Evolutionary conservation across 2,888 invertebrate species (phyloP), one percentile per base, ranked within the genome.

Genomic region (Oxystoma pomonae): DNA sequence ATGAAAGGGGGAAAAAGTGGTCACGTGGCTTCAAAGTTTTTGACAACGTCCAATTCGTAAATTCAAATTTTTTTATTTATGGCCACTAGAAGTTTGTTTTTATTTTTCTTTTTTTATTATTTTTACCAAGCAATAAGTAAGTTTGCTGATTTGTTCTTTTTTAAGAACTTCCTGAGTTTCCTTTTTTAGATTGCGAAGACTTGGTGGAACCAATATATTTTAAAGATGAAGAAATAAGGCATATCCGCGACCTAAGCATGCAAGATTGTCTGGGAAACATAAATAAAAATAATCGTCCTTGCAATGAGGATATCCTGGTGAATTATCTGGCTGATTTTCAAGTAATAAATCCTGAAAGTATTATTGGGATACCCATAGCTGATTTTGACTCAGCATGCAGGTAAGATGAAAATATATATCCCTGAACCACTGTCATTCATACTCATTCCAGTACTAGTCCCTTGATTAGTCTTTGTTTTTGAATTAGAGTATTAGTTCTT

Each of bases 291-390:
- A 65, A 65, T 51, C 22, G 60, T 12, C 58, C 58, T 5, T 80
- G 80, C 64, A 68, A 75, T 21, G 80, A 80, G 64, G 82, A 84
- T 68, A 76, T 77, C 62, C 67, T 85, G 52, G 76, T 85, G 70
- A 68, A 77, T 61, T 81, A 81, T 68, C 74, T 85, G 65, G 84
- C 84, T 1, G 79, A 82, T 61, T 74, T 84, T 57, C 81, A 83
- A 72, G 78, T 82, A 2, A 80, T 82, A 16, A 84, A 81, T 74
- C 85, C 85, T 0, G 85, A 85, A 72, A 80, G 81, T 51, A 81
- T 85, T 62, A 73, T 85, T 1, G 74, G 80, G 64, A 70, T 84
- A 35, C 72, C 83, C 0, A 71, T 77, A 49, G 76, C 80, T 3
- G 76, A 81, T 51, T 58, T 83, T 50, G 64, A 78, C 68, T 19